phyloP scores from a whole-genome alignment of 1,140 invertebrate species.

The Cydia amplana region DNA sequence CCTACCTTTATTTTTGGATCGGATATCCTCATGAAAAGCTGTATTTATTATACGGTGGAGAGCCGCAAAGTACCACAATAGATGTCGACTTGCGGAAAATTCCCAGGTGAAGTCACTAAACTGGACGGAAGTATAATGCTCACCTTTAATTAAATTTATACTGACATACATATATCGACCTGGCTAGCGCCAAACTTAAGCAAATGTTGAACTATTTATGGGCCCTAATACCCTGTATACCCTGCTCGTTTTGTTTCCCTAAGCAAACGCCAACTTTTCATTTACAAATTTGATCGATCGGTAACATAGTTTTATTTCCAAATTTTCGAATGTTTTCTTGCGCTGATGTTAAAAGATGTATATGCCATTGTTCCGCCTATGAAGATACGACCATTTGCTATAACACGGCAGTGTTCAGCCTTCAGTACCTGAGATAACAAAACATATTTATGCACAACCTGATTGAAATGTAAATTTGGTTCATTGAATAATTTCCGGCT shows the following conservation, averaged over 20 bases:
- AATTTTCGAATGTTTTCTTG: no score
- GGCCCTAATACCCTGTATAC: no score
- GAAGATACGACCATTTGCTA: neutral
- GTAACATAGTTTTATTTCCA: neutral
- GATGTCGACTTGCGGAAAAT: no score
- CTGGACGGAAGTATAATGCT: conserved; percentile 1
- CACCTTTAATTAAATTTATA: conserved; percentile 41
- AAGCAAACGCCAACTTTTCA: conserved; percentile 44
- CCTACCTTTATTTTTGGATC: neutral
- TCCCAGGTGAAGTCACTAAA: no score
- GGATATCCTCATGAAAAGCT: neutral
- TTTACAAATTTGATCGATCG: conserved; percentile 35
- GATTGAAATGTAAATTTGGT: conserved; percentile 14
- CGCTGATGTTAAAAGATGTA: neutral
- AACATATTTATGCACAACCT: conserved; percentile 7
- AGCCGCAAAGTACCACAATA: no score
- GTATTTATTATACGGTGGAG: no score
- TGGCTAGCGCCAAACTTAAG: no score
- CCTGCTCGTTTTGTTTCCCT: no score
- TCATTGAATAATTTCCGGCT: conserved; percentile 13
- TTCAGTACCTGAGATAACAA: conserved; percentile 14
- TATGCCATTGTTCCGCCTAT: neutral
- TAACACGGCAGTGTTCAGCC: neutral
- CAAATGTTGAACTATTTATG: no score
- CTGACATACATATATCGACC: no score